These are phyloP conservation scores for Prionace glauca DNA, from an alignment of 2,797 vertebrate species.

Conservation along the genomic window DNA sequence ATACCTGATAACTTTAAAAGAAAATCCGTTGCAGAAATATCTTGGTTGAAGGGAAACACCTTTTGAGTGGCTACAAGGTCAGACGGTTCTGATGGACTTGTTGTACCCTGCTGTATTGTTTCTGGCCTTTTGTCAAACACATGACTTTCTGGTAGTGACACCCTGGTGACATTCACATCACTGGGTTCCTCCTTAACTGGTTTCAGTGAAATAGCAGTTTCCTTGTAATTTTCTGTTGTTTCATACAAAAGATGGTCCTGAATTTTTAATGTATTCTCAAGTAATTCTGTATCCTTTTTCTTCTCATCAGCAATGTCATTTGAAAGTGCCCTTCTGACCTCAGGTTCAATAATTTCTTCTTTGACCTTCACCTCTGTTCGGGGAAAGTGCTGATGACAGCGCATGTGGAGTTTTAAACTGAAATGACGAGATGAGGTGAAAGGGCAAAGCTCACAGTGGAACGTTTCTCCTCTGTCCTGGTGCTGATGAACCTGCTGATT, in stretches of 20 bases:
- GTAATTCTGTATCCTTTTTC: constrained; percentile 49
- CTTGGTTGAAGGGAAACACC: constrained; percentile 88
- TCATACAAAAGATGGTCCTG: constrained; percentile 33
- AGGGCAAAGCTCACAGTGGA: constrained; percentile 96
- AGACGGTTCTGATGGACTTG: constrained; percentile 66
- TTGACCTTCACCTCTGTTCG: constrained; percentile 93
- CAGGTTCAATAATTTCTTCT: constrained; percentile 88
- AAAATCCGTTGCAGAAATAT: constrained; percentile 95
- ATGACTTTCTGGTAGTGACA: constrained; percentile 30
- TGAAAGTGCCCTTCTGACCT: constrained; percentile 76
- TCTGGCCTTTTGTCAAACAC: constrained; percentile 28
- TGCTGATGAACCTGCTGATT: constrained; percentile 91
- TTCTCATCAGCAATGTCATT: constrained; percentile 66
- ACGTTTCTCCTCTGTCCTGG: constrained; percentile 97
- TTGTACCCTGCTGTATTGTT: background rate
- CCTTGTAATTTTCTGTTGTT: constrained; percentile 20
- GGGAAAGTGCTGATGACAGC: constrained; percentile 98
- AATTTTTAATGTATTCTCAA: constrained; percentile 30
- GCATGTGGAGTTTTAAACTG: constrained; percentile 99
- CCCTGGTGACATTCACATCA: constrained; percentile 68
- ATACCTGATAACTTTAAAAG: constrained; percentile 98
- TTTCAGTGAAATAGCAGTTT: constrained; percentile 47
- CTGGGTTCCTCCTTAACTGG: constrained; percentile 92
- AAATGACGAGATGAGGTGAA: constrained; percentile 99
- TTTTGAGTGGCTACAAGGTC: constrained; percentile 65